Evolutionary conservation across 2,113 vertebrate genomes (phyloP), one percentile per base, ranked within the genome.

Genomic region (Tonatia bakeri): DNA sequence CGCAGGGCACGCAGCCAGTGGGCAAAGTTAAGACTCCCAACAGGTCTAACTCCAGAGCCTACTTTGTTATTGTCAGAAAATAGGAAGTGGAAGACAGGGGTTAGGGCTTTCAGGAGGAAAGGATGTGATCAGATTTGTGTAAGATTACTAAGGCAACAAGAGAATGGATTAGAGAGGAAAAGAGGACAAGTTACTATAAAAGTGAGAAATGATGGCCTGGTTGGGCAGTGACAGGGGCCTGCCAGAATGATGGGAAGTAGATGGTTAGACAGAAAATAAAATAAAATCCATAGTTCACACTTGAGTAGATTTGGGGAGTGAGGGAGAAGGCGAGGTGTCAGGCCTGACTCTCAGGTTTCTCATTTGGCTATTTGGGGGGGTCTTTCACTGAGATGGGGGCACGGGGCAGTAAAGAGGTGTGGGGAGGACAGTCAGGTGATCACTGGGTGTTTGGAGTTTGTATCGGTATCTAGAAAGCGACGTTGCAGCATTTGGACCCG

Each of bases 41-140:
- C 56, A 70, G 52, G 47, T 77, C 73, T 73, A 36, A 86, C 33
- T 87, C 50, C 85, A 87, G 67, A 96, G 52, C 36, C 28, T 43
- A 90, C 54, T 56, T 47, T 50, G 76, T 82, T 59, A 72, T 93
- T 90, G 93, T 79, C 83, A 87, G 83, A 79, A 77, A 79, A 76
- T 40, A 87, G 40, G 36, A 47, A 69, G 22, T 83, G 28, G 61
- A 94, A 52, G 43, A 50, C 0, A 22, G 70, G 33, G 38, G n/a
- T 61, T 31, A 50, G 54, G 61, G 72, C 80, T 73, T 95, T 90
- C 73, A 92, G 83, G 38, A 85, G 56, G 59, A 87, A 90, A 95
- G 52, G 88, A 72, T 6, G 7, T 45, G 93, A 75, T 75, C 64
- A 75, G 77, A 77, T 90, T 33, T 90, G 45, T 76, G 15, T 70